phyloP scores from a whole-genome alignment of 2,113 vertebrate genomes.

The Phaetusa simplex region DNA sequence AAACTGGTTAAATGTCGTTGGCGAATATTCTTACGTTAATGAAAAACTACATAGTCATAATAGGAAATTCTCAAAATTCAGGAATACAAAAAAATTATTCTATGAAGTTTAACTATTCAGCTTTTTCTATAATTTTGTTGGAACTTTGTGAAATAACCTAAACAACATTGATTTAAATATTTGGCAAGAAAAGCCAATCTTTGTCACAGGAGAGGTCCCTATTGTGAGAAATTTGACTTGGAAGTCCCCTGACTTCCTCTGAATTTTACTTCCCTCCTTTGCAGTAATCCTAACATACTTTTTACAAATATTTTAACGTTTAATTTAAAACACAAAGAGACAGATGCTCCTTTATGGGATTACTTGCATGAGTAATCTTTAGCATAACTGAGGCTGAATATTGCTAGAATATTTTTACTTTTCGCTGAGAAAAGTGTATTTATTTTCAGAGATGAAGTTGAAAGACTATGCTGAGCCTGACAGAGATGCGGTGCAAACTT shows the following conservation, averaged over 20 bases:
- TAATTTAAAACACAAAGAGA: neutral
- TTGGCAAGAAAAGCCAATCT: neutral
- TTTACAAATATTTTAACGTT: neutral
- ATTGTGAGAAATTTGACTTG: neutral
- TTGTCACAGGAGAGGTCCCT: neutral
- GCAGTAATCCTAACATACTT: neutral
- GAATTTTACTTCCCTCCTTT: neutral
- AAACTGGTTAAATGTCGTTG: neutral
- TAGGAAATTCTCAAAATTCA: neutral
- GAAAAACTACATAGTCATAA: neutral
- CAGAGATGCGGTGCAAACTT: neutral
- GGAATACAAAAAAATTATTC: neutral
- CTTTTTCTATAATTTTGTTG: neutral
- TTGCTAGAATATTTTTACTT: neutral
- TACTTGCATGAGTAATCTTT: neutral
- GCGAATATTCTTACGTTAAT: neutral
- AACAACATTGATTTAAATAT: neutral
- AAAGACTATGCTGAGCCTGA: neutral
- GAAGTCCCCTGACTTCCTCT: neutral
- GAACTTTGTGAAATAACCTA: neutral
- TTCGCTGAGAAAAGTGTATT: neutral
- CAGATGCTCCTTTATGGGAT: neutral
- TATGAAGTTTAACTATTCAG: neutral
- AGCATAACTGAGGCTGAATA: neutral
- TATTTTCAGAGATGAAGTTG: constrained; percentile 2